phyloP scores from a whole-genome alignment of 2,888 invertebrate species.

The Sesia bembeciformis region DNA sequence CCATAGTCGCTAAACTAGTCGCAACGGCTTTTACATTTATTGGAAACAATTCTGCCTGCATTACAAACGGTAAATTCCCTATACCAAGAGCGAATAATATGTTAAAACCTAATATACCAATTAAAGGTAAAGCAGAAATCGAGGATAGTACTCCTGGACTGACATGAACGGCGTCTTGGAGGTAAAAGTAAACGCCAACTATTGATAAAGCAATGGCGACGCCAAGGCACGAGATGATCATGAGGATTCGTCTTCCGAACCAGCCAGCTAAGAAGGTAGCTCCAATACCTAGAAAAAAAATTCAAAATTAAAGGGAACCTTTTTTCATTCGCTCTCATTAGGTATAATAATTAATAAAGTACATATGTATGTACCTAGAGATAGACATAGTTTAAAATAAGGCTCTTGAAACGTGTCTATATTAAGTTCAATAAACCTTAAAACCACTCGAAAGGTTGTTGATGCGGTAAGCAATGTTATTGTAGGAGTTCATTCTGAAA shows the following conservation, averaged over 20 bases:
- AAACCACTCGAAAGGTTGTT: too few species aligned
- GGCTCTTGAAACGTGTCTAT: too few species aligned
- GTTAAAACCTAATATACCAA: conserved; percentile 73
- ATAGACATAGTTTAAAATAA: too few species aligned
- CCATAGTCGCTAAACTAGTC: conserved; percentile 72
- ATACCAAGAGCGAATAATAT: conserved; percentile 75
- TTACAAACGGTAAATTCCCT: conserved; percentile 75
- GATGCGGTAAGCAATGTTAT: too few species aligned
- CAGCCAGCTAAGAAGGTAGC: conserved; percentile 70
- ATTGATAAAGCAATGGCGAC: conserved; percentile 66
- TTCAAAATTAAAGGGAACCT: neutral
- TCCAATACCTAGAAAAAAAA: conserved; percentile 44
- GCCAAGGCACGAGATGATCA: conserved; percentile 69
- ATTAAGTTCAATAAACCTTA: too few species aligned
- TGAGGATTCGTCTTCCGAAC: conserved; percentile 68
- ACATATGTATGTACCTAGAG: too few species aligned
- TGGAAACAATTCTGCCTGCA: conserved; percentile 78
- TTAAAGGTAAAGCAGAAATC: conserved; percentile 66
- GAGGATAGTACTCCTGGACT: conserved; percentile 38
- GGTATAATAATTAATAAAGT: too few species aligned
- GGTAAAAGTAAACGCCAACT: conserved; percentile 69
- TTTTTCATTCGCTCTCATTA: too few species aligned
- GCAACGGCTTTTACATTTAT: conserved; percentile 77
- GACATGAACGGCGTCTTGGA: conserved; percentile 53
- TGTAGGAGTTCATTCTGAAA: too few species aligned